Conservation (phyloP, 1,140 invertebrate species). For the Scylla paramamosain region DNA sequence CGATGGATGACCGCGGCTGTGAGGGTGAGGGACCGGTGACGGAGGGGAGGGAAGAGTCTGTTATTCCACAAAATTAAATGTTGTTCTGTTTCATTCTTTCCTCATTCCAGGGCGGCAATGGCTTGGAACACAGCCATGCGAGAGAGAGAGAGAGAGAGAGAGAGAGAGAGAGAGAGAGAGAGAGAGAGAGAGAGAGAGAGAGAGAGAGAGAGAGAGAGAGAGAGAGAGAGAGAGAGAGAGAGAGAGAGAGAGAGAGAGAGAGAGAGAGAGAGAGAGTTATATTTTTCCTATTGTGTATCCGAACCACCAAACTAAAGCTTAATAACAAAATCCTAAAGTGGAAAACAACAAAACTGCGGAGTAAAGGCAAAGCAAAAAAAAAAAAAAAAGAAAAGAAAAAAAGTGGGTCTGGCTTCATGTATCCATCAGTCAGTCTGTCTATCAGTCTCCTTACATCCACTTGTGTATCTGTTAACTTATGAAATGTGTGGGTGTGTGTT, state of each 20-base stretch:
- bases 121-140: background rate
- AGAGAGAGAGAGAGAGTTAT: background rate
- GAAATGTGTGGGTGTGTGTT: too few relatives aligned
- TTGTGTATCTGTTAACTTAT: too few relatives aligned
- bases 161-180: background rate
- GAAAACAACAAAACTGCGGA: too few relatives aligned
- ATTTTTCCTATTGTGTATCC: background rate
- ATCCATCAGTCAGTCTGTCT: background rate
- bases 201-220: conserved; percentile 3
- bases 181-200: conserved; percentile 12
- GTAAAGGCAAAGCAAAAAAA: too few relatives aligned
- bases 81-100: background rate
- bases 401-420: background rate
- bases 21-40: too few relatives aligned
- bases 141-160: too few relatives aligned
- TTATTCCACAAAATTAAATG: background rate
- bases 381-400: too few relatives aligned
- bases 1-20: background rate
- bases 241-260: too few relatives aligned
- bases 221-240: background rate
- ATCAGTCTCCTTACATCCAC: background rate
- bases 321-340: too few relatives aligned
- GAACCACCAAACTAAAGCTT: too few relatives aligned
- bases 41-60: background rate
- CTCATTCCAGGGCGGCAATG: background rate